Percentiles rank a stretch among this genome's conserved stretches.
phyloP scores from a whole-genome alignment of 2,113 vertebrate species.

The Gadus chalcogrammus region DNA sequence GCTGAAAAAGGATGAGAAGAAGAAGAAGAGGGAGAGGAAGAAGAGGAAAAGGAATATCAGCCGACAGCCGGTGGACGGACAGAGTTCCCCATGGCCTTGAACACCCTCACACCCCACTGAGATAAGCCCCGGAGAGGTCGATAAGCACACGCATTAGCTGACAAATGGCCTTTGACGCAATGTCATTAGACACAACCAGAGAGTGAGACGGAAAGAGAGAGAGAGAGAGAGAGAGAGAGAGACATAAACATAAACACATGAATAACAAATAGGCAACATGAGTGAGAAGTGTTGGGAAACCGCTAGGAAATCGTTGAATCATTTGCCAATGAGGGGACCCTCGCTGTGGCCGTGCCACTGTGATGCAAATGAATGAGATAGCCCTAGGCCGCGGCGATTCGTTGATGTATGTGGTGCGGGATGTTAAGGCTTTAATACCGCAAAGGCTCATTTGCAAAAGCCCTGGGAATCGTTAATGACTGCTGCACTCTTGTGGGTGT shows the following conservation, averaged over 20 bases:
- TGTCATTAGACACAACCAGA: slow-evolving; percentile 29
- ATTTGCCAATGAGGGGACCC: too few relatives aligned
- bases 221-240: too few relatives aligned
- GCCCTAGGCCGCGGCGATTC: slow-evolving; percentile 31
- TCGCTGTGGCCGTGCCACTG: too few relatives aligned
- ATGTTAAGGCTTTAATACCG: slow-evolving; percentile 21
- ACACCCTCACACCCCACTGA: slow-evolving; percentile 38
- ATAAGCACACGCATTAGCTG: slow-evolving; percentile 54
- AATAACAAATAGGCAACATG: slow-evolving; percentile 23
- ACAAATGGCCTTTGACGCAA: slow-evolving; percentile 44
- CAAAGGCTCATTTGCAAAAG: slow-evolving; percentile 1
- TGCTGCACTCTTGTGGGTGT: neutral
- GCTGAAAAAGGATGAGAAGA: neutral
- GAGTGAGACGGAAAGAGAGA: too few relatives aligned
- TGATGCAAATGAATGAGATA: too few relatives aligned
- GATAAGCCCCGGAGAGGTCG: slow-evolving; percentile 55
- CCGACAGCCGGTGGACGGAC: slow-evolving; percentile 17
- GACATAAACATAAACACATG: slow-evolving; percentile 21
- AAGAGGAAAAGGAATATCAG: slow-evolving; percentile 26
- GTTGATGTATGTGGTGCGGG: slow-evolving; percentile 33
- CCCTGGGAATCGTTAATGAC: slow-evolving; percentile 7
- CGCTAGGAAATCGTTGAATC: too few relatives aligned
- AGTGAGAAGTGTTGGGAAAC: neutral
- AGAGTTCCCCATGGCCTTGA: slow-evolving; percentile 22
- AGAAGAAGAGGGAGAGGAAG: slow-evolving; percentile 19